Base-by-base conservation (phyloP, 2,113 vertebrate genomes). In the Anhinga rufa region DNA sequence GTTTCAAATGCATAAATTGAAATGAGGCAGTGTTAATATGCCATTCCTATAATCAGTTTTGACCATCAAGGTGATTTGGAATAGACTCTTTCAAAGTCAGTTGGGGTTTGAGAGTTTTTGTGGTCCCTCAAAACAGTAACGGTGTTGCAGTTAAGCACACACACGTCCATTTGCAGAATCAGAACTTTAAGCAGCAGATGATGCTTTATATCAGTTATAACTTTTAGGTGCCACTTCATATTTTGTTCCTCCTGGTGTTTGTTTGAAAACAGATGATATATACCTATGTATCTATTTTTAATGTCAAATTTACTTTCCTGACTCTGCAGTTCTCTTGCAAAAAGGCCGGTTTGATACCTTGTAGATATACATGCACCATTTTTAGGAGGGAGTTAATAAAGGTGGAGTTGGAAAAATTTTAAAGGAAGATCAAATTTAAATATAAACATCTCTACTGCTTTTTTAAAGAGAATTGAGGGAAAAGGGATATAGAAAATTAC, bases 401-500 rank as follows among this genome's bases (percentile, higher is more conserved):
- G 57, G 77, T 92, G 36, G 76, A 86, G 46, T 31, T 75, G 42
- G 61, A 86, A 91, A 94, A 86, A 71, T 79, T 51, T 66, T 83
- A 66, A 78, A 86, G 82, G 61, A 86, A 80, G 66, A 93, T 86
- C 32, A 21, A 32, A 88, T 91, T 82, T 79, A 86, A 94, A 79
- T 49, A 29, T 82, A 86, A 89, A 91, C 81, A 66, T 71, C 14
- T 79, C 70, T 38, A 13, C 80, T 66, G 52, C 51, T 75, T 82
- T 93, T 93, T 86, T 8, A 70, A 89, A 86, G 62, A 52, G 61
- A 78, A 79, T 75, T 40, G 40, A 69, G 60, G 80, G 66, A 93
- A 79, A 96, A 92, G 11, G 80, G 71, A 61, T 83, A 38, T 36
- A 93, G 71, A 76, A 96, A 93, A 94, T 79, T 86, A 88, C 40